phyloP scores from a whole-genome alignment of 35 echinoderm and acorn worm genomes.

The Chiridota heheva region DNA sequence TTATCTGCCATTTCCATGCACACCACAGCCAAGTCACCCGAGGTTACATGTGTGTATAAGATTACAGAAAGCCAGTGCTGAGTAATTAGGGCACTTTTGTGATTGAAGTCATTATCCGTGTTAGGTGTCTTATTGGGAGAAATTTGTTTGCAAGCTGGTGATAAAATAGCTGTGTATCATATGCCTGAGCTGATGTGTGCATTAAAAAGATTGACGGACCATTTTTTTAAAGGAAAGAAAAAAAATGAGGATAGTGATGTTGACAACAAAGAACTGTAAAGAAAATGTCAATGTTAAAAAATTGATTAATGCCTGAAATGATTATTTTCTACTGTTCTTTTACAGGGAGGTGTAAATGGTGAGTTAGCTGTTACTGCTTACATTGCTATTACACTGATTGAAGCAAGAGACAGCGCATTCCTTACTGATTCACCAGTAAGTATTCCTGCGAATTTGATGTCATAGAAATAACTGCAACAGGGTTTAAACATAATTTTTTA shows the following conservation, averaged over 20 bases:
- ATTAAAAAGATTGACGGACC: background rate
- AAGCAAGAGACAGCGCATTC: background rate
- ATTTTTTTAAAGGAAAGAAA: background rate
- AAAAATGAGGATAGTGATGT: background rate
- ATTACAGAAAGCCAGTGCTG: no score
- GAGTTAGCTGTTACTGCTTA: conserved; percentile 71
- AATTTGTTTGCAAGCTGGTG: no score
- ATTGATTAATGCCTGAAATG: background rate
- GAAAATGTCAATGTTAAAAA: background rate
- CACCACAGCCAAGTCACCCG: no score
- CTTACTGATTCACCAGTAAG: background rate
- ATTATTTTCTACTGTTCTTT: background rate
- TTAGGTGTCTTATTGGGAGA: no score
- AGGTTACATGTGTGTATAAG: no score
- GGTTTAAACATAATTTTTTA: background rate
- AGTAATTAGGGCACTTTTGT: no score
- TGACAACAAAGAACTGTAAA: background rate
- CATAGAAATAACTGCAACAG: background rate
- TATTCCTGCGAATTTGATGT: no score
- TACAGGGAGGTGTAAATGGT: conserved; percentile 75
- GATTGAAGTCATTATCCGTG: no score
- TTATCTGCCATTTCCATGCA: no score
- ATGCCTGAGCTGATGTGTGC: background rate
- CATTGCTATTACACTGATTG: conserved; percentile 62
- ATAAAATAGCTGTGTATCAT: background rate